These are phyloP conservation scores for Pithys albifrons DNA, from an alignment of 2,113 vertebrate genomes.

Conservation along the genomic window DNA sequence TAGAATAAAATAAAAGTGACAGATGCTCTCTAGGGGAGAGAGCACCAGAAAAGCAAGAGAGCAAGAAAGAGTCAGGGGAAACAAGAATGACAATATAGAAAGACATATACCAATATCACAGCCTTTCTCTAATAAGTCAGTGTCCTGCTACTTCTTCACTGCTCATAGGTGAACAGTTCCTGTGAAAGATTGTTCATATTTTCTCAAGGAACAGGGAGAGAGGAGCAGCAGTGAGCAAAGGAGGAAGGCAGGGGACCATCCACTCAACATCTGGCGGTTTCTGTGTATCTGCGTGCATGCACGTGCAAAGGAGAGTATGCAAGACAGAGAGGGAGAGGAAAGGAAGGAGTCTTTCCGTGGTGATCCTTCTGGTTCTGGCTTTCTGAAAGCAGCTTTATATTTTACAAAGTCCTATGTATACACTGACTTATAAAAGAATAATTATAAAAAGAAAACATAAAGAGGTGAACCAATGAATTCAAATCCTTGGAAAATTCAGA, in stretches of 20 bases:
- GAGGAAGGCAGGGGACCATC: neutral
- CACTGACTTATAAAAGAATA: neutral
- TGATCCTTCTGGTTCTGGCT: neutral
- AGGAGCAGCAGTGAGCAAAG: neutral
- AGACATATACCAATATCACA: neutral
- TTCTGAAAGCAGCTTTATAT: neutral
- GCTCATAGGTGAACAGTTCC: neutral
- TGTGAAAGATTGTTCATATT: neutral
- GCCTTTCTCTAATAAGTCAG: neutral
- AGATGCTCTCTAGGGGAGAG: constrained; percentile 42
- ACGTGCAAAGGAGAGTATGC: neutral
- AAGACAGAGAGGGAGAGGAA: neutral
- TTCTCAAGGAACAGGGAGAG: neutral
- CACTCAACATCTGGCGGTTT: neutral
- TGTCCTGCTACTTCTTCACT: neutral
- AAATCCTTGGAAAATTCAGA: neutral
- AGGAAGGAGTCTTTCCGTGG: neutral
- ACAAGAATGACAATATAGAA: constrained; percentile 24
- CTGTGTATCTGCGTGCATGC: neutral
- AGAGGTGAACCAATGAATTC: neutral
- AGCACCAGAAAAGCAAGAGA: constrained; percentile 27
- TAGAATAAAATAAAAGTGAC: constrained; percentile 48
- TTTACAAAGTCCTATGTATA: neutral
- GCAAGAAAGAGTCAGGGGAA: neutral
- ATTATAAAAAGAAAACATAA: neutral